Conservation (phyloP, 1,140 invertebrate species). For the Cepaea nemoralis region DNA sequence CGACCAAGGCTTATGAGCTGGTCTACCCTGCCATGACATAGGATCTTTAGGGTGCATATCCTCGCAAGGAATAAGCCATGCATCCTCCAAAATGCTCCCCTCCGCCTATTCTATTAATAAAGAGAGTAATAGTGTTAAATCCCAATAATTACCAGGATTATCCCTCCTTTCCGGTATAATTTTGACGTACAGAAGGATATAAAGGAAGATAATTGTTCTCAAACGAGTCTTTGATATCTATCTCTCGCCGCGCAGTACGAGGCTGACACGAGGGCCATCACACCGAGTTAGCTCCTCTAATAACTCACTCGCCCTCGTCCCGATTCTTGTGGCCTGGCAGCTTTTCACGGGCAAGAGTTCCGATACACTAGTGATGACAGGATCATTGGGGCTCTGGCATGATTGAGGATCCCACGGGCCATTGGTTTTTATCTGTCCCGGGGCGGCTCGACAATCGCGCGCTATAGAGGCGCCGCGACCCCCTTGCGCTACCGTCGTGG, state of each 20-base stretch:
- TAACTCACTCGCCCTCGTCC: slow-evolving; percentile 5
- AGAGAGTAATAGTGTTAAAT: background rate
- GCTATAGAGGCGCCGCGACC: background rate
- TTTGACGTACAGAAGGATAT: background rate
- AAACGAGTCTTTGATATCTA: background rate
- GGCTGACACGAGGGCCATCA: background rate
- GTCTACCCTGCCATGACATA: too few relatives aligned
- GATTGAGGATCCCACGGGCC: slow-evolving; percentile 21
- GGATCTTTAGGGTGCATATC: too few relatives aligned
- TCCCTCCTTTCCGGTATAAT: background rate
- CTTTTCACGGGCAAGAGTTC: background rate
- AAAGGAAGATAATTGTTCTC: background rate
- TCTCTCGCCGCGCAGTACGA: background rate
- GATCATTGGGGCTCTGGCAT: background rate
- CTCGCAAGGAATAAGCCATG: too few relatives aligned
- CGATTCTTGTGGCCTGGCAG: background rate
- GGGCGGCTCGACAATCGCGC: background rate
- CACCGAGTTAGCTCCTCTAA: background rate
- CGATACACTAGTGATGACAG: slow-evolving; percentile 18
- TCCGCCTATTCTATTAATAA: background rate
- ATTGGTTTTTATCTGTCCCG: slow-evolving; percentile 7
- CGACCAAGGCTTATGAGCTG: too few relatives aligned
- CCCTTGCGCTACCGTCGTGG: background rate
- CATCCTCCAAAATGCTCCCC: too few relatives aligned
- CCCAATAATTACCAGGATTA: background rate